Evolutionary conservation across 1,140 invertebrate genomes (phyloP).

Genomic region (Hylaeus anthracinus): DNA sequence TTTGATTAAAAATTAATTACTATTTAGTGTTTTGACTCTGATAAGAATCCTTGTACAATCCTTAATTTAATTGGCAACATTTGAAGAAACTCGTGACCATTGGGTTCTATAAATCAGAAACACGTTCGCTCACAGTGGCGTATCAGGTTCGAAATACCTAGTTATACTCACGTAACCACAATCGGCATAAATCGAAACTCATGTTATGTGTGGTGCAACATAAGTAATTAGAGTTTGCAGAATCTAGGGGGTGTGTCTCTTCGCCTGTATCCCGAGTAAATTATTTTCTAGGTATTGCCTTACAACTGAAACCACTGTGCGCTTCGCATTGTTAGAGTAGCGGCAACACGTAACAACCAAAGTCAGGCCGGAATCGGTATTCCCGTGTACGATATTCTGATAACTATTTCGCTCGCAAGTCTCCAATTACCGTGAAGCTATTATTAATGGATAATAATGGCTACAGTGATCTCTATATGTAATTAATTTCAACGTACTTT

Average conservation of each 20-base stretch:
- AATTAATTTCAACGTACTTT: neutral
- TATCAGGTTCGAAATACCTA: neutral
- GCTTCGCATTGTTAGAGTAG: neutral
- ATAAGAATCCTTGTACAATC: too few species aligned
- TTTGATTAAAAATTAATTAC: too few species aligned
- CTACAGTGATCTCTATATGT: neutral
- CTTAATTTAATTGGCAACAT: too few species aligned
- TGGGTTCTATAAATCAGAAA: too few species aligned
- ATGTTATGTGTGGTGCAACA: too few species aligned
- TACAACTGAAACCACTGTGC: neutral
- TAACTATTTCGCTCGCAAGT: conserved; percentile 8
- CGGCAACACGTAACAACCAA: conserved; percentile 9
- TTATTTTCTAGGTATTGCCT: conserved; percentile 15
- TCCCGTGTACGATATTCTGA: neutral
- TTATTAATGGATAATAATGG: conserved; percentile 18
- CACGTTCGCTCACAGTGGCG: too few species aligned
- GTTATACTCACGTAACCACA: neutral
- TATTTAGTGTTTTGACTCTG: too few species aligned
- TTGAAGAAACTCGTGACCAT: too few species aligned
- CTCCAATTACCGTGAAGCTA: neutral
- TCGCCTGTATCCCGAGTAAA: neutral
- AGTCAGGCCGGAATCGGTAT: neutral
- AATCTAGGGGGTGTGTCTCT: neutral
- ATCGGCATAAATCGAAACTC: too few species aligned
- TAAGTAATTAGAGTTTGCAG: neutral